Conservation (phyloP, 2,797 vertebrate genomes). For the Zonotrichia albicollis region DNA sequence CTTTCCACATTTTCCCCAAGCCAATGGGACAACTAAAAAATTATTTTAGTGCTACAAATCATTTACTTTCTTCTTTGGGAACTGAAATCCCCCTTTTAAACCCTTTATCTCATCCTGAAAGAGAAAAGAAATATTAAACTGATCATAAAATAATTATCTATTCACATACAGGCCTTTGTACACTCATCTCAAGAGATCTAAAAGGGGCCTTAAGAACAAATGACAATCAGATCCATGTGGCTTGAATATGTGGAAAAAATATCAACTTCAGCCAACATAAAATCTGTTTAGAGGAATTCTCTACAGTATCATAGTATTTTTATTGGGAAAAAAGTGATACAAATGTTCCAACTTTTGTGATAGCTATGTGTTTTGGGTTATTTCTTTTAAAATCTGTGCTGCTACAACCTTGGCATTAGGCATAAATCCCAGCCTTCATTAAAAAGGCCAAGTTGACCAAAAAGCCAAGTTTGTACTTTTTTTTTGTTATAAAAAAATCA, state of each 20-base stretch:
- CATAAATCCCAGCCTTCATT: background rate
- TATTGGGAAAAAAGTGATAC: background rate
- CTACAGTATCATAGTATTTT: background rate
- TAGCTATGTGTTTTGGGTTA: fast-evolving
- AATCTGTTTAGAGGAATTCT: background rate
- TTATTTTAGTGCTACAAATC: background rate
- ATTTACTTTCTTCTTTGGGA: background rate
- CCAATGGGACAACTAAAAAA: background rate
- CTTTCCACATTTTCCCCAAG: background rate
- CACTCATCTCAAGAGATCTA: background rate
- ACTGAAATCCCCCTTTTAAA: background rate
- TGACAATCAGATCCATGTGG: background rate
- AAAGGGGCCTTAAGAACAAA: background rate
- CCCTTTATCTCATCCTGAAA: background rate
- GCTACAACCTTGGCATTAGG: background rate
- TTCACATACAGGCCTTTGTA: background rate
- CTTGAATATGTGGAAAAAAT: background rate
- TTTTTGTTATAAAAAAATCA: background rate
- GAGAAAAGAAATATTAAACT: background rate
- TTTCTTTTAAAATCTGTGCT: background rate
- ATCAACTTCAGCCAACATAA: background rate
- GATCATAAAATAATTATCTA: background rate
- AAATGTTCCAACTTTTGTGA: background rate
- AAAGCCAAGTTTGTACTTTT: background rate
- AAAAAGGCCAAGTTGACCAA: background rate